phyloP scores from a whole-genome alignment of 2,113 vertebrate species.

The Xiphophorus couchianus region DNA sequence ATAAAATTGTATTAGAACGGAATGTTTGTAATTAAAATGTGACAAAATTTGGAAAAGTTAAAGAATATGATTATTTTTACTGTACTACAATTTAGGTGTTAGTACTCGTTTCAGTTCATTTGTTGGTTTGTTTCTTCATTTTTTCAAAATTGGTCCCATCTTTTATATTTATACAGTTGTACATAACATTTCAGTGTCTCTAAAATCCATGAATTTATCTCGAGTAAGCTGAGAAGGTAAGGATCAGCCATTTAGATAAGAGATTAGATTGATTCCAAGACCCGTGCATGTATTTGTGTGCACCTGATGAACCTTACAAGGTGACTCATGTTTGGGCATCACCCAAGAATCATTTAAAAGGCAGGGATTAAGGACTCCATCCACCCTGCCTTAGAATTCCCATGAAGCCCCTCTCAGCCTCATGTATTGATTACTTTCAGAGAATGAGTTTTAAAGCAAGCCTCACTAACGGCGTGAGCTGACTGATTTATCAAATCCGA shows the following conservation, averaged over 20 bases:
- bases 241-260: slow-evolving; percentile 59
- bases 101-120: neutral
- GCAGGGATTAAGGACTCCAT: slow-evolving; percentile 49
- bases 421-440: slow-evolving; percentile 44
- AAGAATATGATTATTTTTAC: neutral
- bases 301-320: slow-evolving; percentile 62
- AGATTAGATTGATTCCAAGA: slow-evolving; percentile 58
- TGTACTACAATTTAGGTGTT: neutral
- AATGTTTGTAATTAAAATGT: neutral
- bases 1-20: too few relatives aligned
- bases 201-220: neutral
- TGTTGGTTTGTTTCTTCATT: too few relatives aligned
- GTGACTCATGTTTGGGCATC: slow-evolving; percentile 64
- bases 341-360: slow-evolving; percentile 56
- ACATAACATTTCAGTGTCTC: neutral
- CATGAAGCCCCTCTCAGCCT: slow-evolving; percentile 44
- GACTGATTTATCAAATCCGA: neutral
- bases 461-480: too few relatives aligned
- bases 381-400: slow-evolving; percentile 44
- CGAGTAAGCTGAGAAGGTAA: neutral
- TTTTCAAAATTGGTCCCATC: too few relatives aligned
- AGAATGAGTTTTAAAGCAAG: slow-evolving; percentile 20
- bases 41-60: neutral
- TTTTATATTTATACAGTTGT: neutral
- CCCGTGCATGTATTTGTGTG: slow-evolving; percentile 7